A percentile compares a stretch with the other conserved stretches of the same genome.
Conservation (phyloP, 1,140 invertebrate genomes). For the Contarinia nasturtii region DNA sequence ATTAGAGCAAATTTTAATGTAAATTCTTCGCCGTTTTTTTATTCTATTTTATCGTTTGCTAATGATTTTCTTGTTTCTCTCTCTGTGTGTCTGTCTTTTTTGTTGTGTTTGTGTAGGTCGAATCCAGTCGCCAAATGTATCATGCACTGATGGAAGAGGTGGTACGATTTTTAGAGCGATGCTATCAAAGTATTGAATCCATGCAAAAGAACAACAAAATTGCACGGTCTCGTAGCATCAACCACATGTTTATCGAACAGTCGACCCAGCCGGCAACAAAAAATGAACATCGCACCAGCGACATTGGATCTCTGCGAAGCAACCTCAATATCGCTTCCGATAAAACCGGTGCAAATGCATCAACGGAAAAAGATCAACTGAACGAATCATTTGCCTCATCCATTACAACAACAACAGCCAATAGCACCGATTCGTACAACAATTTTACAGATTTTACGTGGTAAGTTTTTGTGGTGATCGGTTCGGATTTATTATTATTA, state of each 20-base stretch:
- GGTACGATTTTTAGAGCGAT: conserved; percentile 49
- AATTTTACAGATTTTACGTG: conserved; percentile 29
- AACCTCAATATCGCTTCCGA: background rate
- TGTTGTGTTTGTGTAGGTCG: conserved; percentile 34
- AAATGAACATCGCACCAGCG: background rate
- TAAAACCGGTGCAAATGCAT: background rate
- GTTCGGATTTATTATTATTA: background rate
- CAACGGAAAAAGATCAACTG: too few species aligned
- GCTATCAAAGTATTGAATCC: conserved; percentile 39
- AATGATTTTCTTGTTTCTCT: background rate
- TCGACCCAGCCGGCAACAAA: conserved; percentile 12
- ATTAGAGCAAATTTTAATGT: conserved; percentile 2
- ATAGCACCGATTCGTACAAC: conserved; percentile 11
- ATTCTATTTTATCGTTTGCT: background rate
- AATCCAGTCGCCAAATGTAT: conserved; percentile 59
- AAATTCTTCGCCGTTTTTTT: background rate
- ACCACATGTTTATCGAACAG: conserved; percentile 25
- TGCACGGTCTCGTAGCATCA: conserved; percentile 26
- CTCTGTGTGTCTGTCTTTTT: too few species aligned
- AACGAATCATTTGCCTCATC: too few species aligned
- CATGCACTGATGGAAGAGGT: conserved; percentile 59
- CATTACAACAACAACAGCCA: too few species aligned
- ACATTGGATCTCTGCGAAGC: background rate
- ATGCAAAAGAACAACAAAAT: conserved; percentile 19
- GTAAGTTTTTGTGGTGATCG: conserved; percentile 11